Conservation (phyloP, 2,888 invertebrate species). For the Sesia apiformis region DNA sequence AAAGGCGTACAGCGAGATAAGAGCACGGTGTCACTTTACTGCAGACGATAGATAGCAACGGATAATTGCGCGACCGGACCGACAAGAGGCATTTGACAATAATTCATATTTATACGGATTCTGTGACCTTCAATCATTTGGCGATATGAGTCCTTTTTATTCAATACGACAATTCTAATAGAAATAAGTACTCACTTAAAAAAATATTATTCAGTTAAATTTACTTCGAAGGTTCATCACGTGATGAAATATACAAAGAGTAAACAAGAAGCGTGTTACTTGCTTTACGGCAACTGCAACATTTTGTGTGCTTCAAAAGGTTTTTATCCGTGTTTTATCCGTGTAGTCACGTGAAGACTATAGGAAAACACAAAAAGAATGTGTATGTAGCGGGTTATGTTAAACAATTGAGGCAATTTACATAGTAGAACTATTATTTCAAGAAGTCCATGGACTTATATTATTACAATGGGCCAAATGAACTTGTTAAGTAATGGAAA, state of each 20-base stretch:
- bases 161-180: too few species aligned
- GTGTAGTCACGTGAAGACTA: conserved; percentile 32
- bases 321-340: conserved; percentile 44
- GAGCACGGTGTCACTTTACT: conserved; percentile 6
- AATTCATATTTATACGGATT: conserved; percentile 29
- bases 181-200: too few species aligned
- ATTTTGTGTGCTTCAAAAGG: conserved; percentile 22
- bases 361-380: conserved; percentile 15
- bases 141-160: conserved; percentile 17
- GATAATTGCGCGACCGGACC: conserved; percentile 35
- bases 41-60: too few species aligned
- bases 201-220: too few species aligned
- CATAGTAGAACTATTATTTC: conserved; percentile 17
- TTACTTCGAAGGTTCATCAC: too few species aligned
- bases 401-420: conserved; percentile 21
- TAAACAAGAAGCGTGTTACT: conserved; percentile 7
- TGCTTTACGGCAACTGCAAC: conserved; percentile 27
- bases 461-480: conserved; percentile 2
- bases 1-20: conserved; percentile 46
- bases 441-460: conserved; percentile 9
- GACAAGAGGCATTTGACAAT: conserved; percentile 39
- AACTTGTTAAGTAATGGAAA: conserved; percentile 4
- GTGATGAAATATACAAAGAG: too few species aligned
- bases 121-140: conserved; percentile 37
- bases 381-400: conserved; percentile 20